Evolutionary conservation across 1,140 invertebrate genomes (phyloP).

Genomic region (Drosophila seguyi): DNA sequence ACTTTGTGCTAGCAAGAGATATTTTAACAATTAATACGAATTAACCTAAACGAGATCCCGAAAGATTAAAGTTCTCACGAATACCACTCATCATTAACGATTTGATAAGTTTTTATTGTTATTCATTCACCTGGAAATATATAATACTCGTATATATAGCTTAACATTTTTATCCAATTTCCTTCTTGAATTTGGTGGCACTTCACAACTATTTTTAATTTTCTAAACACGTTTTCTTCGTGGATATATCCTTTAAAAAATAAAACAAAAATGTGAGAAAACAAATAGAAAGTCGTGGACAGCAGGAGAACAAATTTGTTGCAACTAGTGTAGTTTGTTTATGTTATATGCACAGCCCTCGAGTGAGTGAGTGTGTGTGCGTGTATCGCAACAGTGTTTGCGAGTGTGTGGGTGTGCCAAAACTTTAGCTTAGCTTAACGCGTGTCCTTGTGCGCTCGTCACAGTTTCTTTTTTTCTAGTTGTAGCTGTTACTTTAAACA

Average conservation of each 20-base stretch:
- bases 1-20: too few relatives aligned
- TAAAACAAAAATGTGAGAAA: constrained; percentile 36
- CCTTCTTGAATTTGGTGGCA: neutral
- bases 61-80: too few relatives aligned
- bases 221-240: constrained; percentile 65
- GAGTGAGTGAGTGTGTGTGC: constrained; percentile 13
- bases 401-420: constrained; percentile 55
- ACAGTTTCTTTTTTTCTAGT: constrained; percentile 23
- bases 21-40: neutral
- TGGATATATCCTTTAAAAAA: constrained; percentile 18
- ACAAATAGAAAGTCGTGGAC: constrained; percentile 66
- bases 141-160: too few relatives aligned
- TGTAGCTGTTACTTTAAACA: constrained; percentile 64
- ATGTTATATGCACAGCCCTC: constrained; percentile 67
- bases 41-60: neutral
- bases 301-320: constrained; percentile 36
- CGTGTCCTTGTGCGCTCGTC: constrained; percentile 63
- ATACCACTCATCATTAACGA: too few relatives aligned
- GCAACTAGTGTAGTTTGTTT: constrained; percentile 73
- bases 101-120: too few relatives aligned
- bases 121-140: neutral
- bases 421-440: constrained; percentile 76
- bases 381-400: constrained; percentile 32
- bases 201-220: constrained; percentile 52
- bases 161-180: neutral